Evolutionary conservation across 1,140 invertebrate species (phyloP).

Genomic region (Bombus picipes): DNA sequence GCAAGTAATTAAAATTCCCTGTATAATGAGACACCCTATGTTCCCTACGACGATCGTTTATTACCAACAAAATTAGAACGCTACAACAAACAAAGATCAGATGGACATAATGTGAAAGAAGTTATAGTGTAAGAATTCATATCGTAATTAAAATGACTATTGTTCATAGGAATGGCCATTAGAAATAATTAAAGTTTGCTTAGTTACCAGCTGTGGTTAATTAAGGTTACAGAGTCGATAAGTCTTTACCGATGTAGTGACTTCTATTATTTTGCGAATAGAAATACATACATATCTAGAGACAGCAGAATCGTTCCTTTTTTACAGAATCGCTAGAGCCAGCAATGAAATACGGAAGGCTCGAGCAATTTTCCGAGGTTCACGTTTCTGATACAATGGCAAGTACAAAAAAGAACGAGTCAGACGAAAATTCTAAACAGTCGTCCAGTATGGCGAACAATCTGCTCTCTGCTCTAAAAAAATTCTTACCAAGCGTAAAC

Average conservation of each 20-base stretch:
- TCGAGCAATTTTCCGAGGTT: conserved; percentile 76
- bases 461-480: neutral
- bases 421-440: neutral
- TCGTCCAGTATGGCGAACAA: neutral
- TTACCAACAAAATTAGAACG: neutral
- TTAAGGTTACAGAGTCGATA: too few relatives aligned
- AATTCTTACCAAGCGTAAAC: neutral
- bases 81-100: neutral
- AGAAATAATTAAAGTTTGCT: neutral
- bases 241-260: too few relatives aligned
- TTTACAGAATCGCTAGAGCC: conserved; percentile 60
- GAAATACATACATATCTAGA: neutral
- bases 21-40: neutral
- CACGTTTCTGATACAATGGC: conserved; percentile 62
- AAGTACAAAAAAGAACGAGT: neutral
- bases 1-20: conserved; percentile 60
- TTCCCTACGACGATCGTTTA: neutral
- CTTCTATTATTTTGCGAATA: neutral
- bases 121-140: neutral
- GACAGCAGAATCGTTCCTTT: neutral
- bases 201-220: neutral
- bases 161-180: neutral
- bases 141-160: neutral
- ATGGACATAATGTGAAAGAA: neutral
- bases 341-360: conserved; percentile 69